Conservation (phyloP, 2,113 vertebrate genomes). For the Pelusios castaneus region DNA sequence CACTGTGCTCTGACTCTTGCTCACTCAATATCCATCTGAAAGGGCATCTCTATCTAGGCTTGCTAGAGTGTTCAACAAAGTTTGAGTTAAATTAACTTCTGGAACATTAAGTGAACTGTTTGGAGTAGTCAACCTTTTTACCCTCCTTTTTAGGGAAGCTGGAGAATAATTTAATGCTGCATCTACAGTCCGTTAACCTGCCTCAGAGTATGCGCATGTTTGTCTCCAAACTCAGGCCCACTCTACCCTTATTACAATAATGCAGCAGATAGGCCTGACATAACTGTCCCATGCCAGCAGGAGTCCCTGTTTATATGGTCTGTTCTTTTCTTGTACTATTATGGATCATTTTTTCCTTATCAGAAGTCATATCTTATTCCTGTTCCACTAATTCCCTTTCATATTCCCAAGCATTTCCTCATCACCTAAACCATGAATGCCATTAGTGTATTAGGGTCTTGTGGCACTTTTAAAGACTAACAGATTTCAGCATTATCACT, state of each 20-base stretch:
- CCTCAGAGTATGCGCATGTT: background rate
- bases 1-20: accelerated
- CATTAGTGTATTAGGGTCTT: background rate
- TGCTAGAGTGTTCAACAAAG: background rate
- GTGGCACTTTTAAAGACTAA: too few relatives aligned
- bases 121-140: background rate
- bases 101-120: background rate
- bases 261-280: background rate
- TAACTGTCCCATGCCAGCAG: background rate
- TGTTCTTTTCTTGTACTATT: background rate
- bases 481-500: background rate
- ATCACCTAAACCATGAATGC: background rate
- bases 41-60: background rate
- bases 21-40: background rate
- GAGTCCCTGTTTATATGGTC: background rate
- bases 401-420: background rate
- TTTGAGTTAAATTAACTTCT: background rate
- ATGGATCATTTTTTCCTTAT: background rate
- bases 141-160: background rate
- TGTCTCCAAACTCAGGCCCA: background rate
- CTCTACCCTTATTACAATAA: background rate
- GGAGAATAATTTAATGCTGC: background rate
- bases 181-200: background rate
- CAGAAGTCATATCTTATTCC: background rate
- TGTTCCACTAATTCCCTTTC: background rate